These are phyloP conservation scores for Anoplophora glabripennis DNA, from an alignment of 1,140 invertebrate genomes.

Conservation along the genomic window DNA sequence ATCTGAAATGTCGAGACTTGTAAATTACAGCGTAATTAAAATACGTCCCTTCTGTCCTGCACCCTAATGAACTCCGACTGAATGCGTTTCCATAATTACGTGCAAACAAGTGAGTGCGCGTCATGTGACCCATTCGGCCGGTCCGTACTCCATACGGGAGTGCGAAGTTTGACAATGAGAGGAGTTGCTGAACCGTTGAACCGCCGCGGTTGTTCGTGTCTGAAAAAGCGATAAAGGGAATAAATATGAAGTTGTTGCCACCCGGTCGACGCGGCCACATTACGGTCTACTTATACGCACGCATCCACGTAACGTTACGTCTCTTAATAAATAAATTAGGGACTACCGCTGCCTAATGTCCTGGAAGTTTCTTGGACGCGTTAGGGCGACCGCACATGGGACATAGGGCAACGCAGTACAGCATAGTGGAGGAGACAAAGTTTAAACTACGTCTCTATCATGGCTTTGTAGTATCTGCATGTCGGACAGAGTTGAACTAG, in stretches of 20 bases:
- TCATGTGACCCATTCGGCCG: conserved; percentile 19
- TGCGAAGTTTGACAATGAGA: conserved; percentile 27
- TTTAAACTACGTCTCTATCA: too few species aligned
- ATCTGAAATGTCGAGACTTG: conserved; percentile 16
- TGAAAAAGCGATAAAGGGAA: conserved; percentile 21
- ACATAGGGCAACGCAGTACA: too few species aligned
- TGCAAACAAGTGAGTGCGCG: conserved; percentile 38
- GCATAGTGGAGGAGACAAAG: too few species aligned
- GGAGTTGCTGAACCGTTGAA: conserved; percentile 18
- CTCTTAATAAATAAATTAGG: too few species aligned
- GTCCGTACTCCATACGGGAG: conserved; percentile 13
- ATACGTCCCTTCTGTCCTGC: conserved; percentile 16
- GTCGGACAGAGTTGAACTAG: too few species aligned
- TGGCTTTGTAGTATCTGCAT: too few species aligned
- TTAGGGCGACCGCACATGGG: too few species aligned
- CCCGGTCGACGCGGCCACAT: background rate
- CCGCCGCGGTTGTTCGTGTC: conserved; percentile 23
- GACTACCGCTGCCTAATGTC: background rate
- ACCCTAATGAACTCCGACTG: conserved; percentile 35
- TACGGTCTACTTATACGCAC: background rate
- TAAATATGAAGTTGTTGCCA: conserved; percentile 13
- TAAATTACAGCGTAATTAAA: conserved; percentile 42
- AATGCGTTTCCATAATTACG: conserved; percentile 42
- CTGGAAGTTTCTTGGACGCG: background rate
- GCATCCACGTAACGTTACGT: background rate